Conservation (phyloP, 2,888 invertebrate genomes). For the Melanophora roralis region DNA sequence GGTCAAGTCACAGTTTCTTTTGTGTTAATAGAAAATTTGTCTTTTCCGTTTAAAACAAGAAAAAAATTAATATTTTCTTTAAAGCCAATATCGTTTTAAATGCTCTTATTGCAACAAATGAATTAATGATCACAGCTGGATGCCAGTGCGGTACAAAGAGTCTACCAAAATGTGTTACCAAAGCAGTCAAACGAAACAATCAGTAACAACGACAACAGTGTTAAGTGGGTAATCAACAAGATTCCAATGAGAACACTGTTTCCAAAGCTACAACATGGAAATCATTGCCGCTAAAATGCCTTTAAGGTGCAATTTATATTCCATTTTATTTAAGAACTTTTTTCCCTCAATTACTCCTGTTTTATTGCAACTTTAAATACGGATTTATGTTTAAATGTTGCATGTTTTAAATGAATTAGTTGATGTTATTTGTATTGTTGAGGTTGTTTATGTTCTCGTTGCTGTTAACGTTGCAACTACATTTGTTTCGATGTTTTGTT, state of each 20-base stretch:
- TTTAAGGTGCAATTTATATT: constrained; percentile 10
- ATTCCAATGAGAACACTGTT: constrained; percentile 35
- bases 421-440: constrained; percentile 20
- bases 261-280: background rate
- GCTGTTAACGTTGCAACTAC: constrained; percentile 15
- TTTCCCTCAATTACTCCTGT: too few species aligned
- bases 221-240: constrained; percentile 52
- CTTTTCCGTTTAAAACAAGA: too few species aligned
- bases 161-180: too few species aligned
- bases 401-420: constrained; percentile 58
- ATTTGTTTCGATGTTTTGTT: constrained; percentile 21
- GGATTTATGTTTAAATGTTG: constrained; percentile 50
- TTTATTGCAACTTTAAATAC: background rate
- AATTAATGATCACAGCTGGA: constrained; percentile 52
- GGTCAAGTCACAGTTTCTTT: too few species aligned
- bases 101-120: background rate
- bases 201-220: constrained; percentile 47
- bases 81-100: background rate
- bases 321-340: background rate
- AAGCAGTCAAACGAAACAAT: constrained; percentile 11
- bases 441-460: background rate
- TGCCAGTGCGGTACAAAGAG: background rate
- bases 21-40: too few species aligned
- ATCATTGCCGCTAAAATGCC: background rate
- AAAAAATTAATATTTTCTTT: too few species aligned